Base-by-base conservation (phyloP, 2,888 invertebrate genomes). In the Ennomos quercinarius region DNA sequence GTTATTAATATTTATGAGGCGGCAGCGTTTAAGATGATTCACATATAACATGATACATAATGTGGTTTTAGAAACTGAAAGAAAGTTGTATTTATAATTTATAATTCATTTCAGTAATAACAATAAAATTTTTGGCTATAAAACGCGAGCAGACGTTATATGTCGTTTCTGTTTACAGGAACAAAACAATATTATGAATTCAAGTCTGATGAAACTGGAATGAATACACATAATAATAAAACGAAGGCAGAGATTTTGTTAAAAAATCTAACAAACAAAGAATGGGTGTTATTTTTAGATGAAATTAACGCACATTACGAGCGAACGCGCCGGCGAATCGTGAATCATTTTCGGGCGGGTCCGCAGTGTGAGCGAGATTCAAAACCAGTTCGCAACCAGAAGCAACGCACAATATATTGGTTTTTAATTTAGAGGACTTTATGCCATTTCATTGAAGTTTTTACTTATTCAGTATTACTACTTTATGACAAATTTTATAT, bases 241-340 rank as follows among this genome's bases (percentile, higher is more conserved):
- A 67, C 59, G 64, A 66, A 64, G 62, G 45, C 58, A 51, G 45
- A 61, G 80, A 85, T 89, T 91, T 89, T 86, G 86, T 88, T 61
- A 61, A 61, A 89, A 87, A 87, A 84, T 83, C 83, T 83, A 85
- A 85, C 88, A 87, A 88, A 87, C 89, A 88, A 88, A 89, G 89
- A 88, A 88, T 87, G 76, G 81, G 79, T 88, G 86, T 85, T 91
- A 91, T 91, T 90, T 90, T 89, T 87, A 90, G 89, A 87, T 87
- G 84, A 89, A 91, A 91, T 91, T 91, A 91, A 89, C 91, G 90
- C 86, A 86, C 84, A 87, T 90, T 90, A 89, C 80, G 85, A 85
- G 73, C 83, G 83, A 83, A 81, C 83, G 83, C 81, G 83, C 83
- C 77, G 84, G 80, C 82, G 81, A 78, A 78, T 79, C 83, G 77